These are phyloP conservation scores for Scolopax mira DNA, from an alignment of 2,113 vertebrate species.

Conservation along the genomic window DNA sequence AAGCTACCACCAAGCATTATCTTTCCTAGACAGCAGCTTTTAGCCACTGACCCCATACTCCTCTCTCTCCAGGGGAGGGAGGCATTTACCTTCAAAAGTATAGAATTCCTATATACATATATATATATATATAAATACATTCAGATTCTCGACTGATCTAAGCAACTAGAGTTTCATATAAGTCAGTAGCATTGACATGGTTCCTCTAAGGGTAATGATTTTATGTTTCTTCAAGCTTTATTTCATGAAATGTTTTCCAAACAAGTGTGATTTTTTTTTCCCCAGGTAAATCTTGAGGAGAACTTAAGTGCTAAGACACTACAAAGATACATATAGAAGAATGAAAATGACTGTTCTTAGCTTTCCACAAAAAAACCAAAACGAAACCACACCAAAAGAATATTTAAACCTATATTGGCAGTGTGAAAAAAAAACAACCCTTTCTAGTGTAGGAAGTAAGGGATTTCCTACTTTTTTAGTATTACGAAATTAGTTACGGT, in stretches of 20 bases:
- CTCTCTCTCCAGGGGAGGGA: neutral
- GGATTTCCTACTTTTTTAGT: neutral
- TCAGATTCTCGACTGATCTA: neutral
- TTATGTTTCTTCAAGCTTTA: neutral
- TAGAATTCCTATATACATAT: neutral
- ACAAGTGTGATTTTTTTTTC: neutral
- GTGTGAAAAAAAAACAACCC: neutral
- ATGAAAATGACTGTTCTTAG: neutral
- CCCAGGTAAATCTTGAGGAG: neutral
- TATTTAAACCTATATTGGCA: neutral
- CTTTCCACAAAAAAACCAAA: neutral
- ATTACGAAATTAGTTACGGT: neutral
- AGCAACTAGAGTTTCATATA: neutral
- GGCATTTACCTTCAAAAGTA: neutral
- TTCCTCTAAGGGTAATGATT: neutral
- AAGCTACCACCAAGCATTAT: neutral
- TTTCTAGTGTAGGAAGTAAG: neutral
- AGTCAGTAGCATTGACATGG: neutral
- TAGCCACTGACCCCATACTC: neutral
- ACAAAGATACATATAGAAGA: neutral
- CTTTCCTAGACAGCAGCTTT: neutral
- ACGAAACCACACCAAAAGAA: neutral
- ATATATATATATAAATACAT: neutral
- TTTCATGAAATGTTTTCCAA: neutral
- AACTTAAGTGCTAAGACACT: neutral